phyloP scores from a whole-genome alignment of 2,113 vertebrate species.

The Ptychochromis oligacanthus region DNA sequence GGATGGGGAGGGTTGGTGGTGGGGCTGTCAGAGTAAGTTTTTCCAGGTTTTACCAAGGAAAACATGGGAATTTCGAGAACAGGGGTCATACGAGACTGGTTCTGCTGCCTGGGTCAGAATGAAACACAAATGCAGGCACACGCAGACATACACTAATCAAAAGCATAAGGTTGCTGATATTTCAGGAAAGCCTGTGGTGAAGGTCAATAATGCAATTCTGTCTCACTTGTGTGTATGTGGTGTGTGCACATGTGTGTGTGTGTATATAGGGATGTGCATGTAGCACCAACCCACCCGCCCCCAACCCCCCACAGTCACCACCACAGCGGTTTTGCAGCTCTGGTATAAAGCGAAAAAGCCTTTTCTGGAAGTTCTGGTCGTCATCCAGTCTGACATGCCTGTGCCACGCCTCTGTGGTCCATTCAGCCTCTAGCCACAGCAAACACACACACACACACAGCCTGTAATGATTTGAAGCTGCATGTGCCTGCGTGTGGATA shows the following conservation, averaged over 20 bases:
- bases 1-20: slow-evolving; percentile 9
- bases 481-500: slow-evolving; percentile 43
- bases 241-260: background rate
- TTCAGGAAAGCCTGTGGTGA: slow-evolving; percentile 67
- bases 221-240: slow-evolving; percentile 9
- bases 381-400: slow-evolving; percentile 41
- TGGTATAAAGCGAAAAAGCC: slow-evolving; percentile 45
- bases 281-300: slow-evolving; percentile 20
- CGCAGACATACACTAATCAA: slow-evolving; percentile 61
- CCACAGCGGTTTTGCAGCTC: slow-evolving; percentile 41
- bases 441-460: slow-evolving; percentile 28
- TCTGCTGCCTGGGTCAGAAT: slow-evolving; percentile 49
- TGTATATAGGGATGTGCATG: background rate
- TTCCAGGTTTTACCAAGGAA: slow-evolving; percentile 74
- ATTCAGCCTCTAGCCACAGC: slow-evolving; percentile 26
- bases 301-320: slow-evolving; percentile 16
- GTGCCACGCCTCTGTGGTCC: slow-evolving; percentile 55
- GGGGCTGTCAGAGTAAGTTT: slow-evolving; percentile 57
- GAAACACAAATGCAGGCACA: slow-evolving; percentile 59
- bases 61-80: slow-evolving; percentile 53
- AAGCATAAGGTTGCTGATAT: slow-evolving; percentile 74
- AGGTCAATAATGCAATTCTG: slow-evolving; percentile 65
- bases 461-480: slow-evolving; percentile 48
- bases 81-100: slow-evolving; percentile 50
- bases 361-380: slow-evolving; percentile 56